These are phyloP conservation scores for Akabosia matsudoensis DNA, from an alignment of 1,140 invertebrate genomes.

Conservation along the genomic window DNA sequence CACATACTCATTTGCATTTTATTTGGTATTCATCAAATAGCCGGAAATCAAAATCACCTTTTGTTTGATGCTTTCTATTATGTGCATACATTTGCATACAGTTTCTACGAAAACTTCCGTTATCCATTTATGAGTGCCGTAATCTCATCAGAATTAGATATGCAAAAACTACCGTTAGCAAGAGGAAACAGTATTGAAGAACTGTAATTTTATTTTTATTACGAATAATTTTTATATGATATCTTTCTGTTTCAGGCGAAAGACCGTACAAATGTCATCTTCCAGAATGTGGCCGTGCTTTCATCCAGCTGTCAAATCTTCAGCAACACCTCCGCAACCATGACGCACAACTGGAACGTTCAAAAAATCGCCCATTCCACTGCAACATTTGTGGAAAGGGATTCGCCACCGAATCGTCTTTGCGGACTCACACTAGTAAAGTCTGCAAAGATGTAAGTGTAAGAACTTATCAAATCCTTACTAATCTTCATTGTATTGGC, in stretches of 20 bases:
- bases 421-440: slow-evolving; percentile 93
- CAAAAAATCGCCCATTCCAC: slow-evolving; percentile 90
- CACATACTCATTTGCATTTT: slow-evolving; percentile 23
- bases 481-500: slow-evolving; percentile 8
- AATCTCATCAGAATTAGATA: too few relatives aligned
- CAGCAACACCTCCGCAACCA: slow-evolving; percentile 95
- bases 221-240: too few relatives aligned
- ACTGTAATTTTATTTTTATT: too few relatives aligned
- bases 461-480: too few relatives aligned
- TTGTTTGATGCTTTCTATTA: slow-evolving; percentile 4
- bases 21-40: slow-evolving; percentile 18
- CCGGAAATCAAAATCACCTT: slow-evolving; percentile 26
- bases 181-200: too few relatives aligned
- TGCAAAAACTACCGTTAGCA: too few relatives aligned
- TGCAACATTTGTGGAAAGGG: slow-evolving; percentile 95
- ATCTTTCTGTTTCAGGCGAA: slow-evolving; percentile 86
- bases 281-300: slow-evolving; percentile 89
- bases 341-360: slow-evolving; percentile 89
- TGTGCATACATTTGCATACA: slow-evolving; percentile 1
- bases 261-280: slow-evolving; percentile 94
- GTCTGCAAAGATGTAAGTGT: slow-evolving; percentile 62
- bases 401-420: slow-evolving; percentile 90
- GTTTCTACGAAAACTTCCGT: too few relatives aligned
- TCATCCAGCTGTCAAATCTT: slow-evolving; percentile 95
- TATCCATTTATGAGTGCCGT: too few relatives aligned